Conservation (phyloP, 1,140 invertebrate genomes). For the Chrysomallon squamiferum region DNA sequence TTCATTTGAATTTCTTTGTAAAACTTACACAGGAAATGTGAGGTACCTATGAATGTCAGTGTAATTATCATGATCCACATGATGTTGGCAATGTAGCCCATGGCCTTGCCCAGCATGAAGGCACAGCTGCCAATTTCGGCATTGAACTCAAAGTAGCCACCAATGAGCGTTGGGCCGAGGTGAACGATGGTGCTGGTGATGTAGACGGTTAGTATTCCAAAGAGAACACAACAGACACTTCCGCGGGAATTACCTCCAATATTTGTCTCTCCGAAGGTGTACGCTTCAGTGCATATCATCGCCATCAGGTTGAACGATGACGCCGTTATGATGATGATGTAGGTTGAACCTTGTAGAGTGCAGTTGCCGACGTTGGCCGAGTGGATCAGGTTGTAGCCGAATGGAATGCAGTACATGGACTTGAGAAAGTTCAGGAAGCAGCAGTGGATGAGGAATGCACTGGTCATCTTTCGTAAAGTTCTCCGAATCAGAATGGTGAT, state of each 20-base stretch:
- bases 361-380: conserved; percentile 51
- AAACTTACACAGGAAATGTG: conserved; percentile 56
- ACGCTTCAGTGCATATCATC: conserved; percentile 62
- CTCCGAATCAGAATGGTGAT: conserved; percentile 44
- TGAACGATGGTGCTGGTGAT: conserved; percentile 60
- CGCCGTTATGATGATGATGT: conserved; percentile 57
- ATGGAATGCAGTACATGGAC: conserved; percentile 59
- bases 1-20: conserved; percentile 60
- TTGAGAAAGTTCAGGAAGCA: conserved; percentile 59
- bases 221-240: conserved; percentile 58
- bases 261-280: conserved; percentile 60
- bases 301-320: conserved; percentile 62
- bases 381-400: conserved; percentile 56
- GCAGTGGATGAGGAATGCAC: conserved; percentile 59
- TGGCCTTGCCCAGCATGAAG: conserved; percentile 56
- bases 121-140: conserved; percentile 59
- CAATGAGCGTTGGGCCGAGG: conserved; percentile 62
- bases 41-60: conserved; percentile 46
- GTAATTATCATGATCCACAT: conserved; percentile 62
- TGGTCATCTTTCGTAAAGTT: conserved; percentile 53
- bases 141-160: conserved; percentile 61
- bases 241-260: conserved; percentile 55
- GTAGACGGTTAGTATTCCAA: conserved; percentile 61
- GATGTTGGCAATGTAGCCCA: conserved; percentile 59
- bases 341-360: conserved; percentile 53